A percentile compares a stretch with the other conserved stretches of the same genome.
Conservation (phyloP, 2,113 vertebrate species). For the Atlantisia rogersi region DNA sequence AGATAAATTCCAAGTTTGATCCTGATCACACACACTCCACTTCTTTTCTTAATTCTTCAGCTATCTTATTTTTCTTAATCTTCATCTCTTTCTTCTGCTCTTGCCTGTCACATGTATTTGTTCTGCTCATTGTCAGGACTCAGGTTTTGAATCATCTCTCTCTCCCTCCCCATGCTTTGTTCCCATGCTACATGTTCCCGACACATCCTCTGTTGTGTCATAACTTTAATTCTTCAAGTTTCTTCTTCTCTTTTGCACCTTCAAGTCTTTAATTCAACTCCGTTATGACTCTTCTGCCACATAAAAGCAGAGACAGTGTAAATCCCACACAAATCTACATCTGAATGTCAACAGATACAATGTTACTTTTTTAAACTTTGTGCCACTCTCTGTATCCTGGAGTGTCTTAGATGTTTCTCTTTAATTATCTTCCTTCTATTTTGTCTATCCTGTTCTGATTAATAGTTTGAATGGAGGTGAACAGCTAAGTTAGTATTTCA, state of each 20-base stretch:
- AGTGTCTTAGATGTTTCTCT: not conserved
- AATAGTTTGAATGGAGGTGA: not conserved
- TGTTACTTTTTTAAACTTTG: not conserved
- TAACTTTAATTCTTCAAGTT: not conserved
- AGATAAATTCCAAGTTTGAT: not conserved
- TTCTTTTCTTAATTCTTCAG: not conserved
- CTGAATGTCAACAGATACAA: not conserved
- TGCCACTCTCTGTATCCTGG: not conserved
- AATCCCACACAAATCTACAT: not conserved
- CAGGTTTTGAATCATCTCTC: not conserved
- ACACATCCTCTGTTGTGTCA: not conserved
- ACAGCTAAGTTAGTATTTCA: not conserved
- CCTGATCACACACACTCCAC: not conserved
- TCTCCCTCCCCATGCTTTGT: not conserved
- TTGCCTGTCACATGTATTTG: not conserved
- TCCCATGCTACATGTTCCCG: not conserved
- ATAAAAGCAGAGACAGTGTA: not conserved
- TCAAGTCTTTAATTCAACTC: not conserved
- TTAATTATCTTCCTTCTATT: not conserved
- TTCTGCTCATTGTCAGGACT: not conserved
- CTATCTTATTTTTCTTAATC: not conserved
- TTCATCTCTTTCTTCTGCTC: not conserved
- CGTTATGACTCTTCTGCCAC: not conserved
- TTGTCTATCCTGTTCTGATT: not conserved
- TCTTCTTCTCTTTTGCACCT: not conserved